A percentile compares a stretch with the other conserved stretches of the same genome.
Evolutionary conservation across 2,888 invertebrate species (phyloP).

Genomic region (Drosophila neonasuta): DNA sequence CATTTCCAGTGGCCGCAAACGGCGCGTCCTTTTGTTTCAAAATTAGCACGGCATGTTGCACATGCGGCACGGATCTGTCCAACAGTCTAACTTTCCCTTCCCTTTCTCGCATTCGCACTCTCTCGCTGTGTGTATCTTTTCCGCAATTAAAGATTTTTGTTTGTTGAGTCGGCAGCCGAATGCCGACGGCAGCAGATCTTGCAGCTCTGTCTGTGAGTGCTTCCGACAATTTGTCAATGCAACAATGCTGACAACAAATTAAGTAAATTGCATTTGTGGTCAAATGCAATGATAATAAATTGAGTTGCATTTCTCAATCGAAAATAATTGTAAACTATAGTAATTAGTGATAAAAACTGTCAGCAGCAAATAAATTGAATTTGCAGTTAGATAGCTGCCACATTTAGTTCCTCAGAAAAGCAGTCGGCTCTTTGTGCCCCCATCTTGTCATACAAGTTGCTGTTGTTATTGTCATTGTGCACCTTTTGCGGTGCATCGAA

Average conservation of each 20-base stretch:
- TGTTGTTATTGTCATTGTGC: conserved; percentile 28
- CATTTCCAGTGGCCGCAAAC: conserved; percentile 61
- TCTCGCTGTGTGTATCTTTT: not conserved
- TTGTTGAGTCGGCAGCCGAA: not conserved
- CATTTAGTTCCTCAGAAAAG: not conserved
- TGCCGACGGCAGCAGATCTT: conserved; percentile 39
- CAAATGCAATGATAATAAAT: conserved; percentile 75
- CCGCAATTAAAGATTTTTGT: not conserved
- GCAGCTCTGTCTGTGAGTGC: conserved; percentile 34
- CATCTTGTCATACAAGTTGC: conserved; percentile 32
- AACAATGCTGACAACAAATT: conserved; percentile 49
- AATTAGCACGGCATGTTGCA: conserved; percentile 76
- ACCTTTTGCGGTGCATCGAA: conserved; percentile 63
- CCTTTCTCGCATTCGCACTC: conserved; percentile 3
- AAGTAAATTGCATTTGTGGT: conserved; percentile 72
- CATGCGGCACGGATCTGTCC: conserved; percentile 56
- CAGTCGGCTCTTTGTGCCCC: conserved; percentile 45
- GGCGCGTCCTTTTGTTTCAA: conserved; percentile 69
- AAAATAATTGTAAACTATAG: conserved; percentile 67
- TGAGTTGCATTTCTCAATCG: conserved; percentile 64
- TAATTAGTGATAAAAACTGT: conserved; percentile 72
- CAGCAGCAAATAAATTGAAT: conserved; percentile 69
- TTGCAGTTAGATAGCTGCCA: conserved; percentile 52
- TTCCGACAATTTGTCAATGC: conserved; percentile 67
- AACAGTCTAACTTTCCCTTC: not conserved